Conservation (phyloP, 1,140 invertebrate species). For the Ips nitidus region DNA sequence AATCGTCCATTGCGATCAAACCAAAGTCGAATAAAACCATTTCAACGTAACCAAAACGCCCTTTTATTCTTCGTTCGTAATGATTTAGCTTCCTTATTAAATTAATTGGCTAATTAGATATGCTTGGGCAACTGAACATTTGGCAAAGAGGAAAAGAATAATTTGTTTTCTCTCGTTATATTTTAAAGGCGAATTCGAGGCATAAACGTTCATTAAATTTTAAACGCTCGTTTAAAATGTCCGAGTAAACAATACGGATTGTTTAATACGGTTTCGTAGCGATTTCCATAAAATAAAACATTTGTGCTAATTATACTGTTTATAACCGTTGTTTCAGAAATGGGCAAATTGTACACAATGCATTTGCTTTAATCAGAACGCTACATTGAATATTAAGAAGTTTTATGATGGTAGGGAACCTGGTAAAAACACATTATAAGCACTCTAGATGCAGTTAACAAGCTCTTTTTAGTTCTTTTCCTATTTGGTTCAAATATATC, state of each 20-base stretch:
- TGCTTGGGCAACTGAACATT: slow-evolving; percentile 25
- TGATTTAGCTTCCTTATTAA: slow-evolving; percentile 37
- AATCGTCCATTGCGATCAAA: slow-evolving; percentile 32
- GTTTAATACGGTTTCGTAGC: slow-evolving; percentile 2
- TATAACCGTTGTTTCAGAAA: too few species aligned
- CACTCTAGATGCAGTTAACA: too few species aligned
- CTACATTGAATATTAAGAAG: too few species aligned
- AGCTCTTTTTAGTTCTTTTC: too few species aligned
- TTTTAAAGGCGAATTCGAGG: slow-evolving; percentile 8
- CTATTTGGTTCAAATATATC: too few species aligned
- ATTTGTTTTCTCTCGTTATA: slow-evolving; percentile 25
- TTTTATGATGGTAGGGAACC: too few species aligned
- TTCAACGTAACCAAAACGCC: neutral
- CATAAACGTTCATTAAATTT: slow-evolving; percentile 23
- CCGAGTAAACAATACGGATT: slow-evolving; percentile 20
- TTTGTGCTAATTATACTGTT: too few species aligned
- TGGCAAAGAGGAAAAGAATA: slow-evolving; percentile 25
- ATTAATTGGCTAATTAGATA: slow-evolving; percentile 34
- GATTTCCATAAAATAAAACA: too few species aligned
- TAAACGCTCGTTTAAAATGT: slow-evolving; percentile 12
- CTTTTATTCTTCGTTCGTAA: slow-evolving; percentile 17
- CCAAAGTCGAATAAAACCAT: slow-evolving; percentile 4
- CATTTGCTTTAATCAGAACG: too few species aligned
- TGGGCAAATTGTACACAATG: too few species aligned
- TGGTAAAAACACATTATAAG: too few species aligned